Base-by-base conservation (phyloP, 2,113 vertebrate genomes). In the Pionites leucogaster region DNA sequence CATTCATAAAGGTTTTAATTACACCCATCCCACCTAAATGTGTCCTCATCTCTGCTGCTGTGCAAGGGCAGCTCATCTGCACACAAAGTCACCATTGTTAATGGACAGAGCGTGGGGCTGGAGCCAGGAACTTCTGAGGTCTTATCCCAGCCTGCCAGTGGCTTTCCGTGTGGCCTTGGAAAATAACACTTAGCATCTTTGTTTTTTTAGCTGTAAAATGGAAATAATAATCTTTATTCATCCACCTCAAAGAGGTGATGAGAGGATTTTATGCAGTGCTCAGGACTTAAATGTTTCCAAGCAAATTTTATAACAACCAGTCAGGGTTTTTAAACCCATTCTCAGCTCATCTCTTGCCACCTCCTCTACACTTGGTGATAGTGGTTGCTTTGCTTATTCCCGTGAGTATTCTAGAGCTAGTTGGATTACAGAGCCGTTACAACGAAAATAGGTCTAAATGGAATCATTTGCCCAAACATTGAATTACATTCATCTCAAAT, bases 221-320 rank as follows among this genome's bases (percentile, higher is more conserved):
- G 86, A 20, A 96, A 96, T 93, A 96, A 96, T 78, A 84, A 92
- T 81, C 92, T 95, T 97, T 93, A 96, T 92, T 96, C 92, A 88
- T 92, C 65, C 70, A 96, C 92, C 92, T 96, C 92, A 92, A 92
- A 97, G 90, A 95, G 86, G 92, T 2, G 77, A 94, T 94, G 95
- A 95, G 95, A 97, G 92, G 65, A 86, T 92, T 95, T 96, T 95
- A 94, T 89, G 88, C 77, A 75, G 93, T 52, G 86, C 74, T 94
- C 63, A 81, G 92, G 91, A 86, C 88, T 96, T 91, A 87, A 92
- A 95, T 62, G 90, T 95, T 94, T 95, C 95, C 92, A 96, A 96
- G 96, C 88, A 96, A 79, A 86, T 79, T 86, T 93, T 76, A 71
- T 82, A 93, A 95, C 50, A 90, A 81, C 72, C 17, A 93, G 80